Conservation (phyloP, 30 jellyfish, hydroid and myxozoan genomes). For the Cassiopea xamachana region DNA sequence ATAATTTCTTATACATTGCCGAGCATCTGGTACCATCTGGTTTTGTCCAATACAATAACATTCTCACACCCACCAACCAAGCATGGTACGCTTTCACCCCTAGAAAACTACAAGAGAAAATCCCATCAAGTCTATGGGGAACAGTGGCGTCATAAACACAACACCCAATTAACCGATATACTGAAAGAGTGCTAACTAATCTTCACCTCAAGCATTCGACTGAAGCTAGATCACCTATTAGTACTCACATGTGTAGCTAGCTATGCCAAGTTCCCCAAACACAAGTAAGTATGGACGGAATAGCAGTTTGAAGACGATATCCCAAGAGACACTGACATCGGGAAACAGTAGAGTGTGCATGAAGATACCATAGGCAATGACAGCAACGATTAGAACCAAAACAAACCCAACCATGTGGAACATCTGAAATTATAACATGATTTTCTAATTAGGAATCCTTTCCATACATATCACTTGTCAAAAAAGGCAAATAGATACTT, state of each 20-base stretch:
- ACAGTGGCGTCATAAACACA: too few species aligned
- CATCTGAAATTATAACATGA: constrained; percentile 10
- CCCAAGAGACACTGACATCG: constrained; percentile 52
- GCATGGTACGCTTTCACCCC: too few species aligned
- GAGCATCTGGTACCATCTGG: too few species aligned
- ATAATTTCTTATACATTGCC: too few species aligned
- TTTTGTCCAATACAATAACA: too few species aligned
- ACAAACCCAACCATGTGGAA: constrained; percentile 58
- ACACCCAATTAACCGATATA: too few species aligned
- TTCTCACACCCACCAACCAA: too few species aligned
- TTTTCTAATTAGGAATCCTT: too few species aligned
- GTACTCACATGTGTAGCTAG: constrained; percentile 26
- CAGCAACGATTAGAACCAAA: constrained; percentile 59
- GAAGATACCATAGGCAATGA: constrained; percentile 63
- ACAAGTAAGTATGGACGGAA: constrained; percentile 65
- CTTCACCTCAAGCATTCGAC: not conserved
- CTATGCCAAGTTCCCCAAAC: constrained; percentile 63
- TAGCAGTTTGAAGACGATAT: constrained; percentile 29
- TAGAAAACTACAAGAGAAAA: too few species aligned
- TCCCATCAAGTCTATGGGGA: too few species aligned
- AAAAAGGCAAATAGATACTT: too few species aligned
- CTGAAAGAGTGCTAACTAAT: not conserved
- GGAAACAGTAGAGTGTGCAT: constrained; percentile 68
- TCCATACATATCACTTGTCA: too few species aligned
- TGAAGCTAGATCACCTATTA: not conserved